phyloP scores from a whole-genome alignment of 2,888 invertebrate species.

The Melolontha melolontha region DNA sequence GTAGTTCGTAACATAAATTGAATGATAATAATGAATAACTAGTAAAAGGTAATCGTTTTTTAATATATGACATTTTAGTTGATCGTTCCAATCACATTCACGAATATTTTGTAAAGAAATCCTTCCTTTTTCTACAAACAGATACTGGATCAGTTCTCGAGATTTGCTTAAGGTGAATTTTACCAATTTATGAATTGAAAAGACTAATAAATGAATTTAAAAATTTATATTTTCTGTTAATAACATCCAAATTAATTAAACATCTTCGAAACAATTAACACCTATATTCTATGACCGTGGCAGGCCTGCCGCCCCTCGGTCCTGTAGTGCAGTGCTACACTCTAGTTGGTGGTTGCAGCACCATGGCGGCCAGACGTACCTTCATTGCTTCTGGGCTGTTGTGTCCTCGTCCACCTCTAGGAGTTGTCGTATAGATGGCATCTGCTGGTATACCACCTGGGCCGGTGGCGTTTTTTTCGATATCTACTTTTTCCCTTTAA shows the following conservation, averaged over 20 bases:
- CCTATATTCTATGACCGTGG: constrained; percentile 64
- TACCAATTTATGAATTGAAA: constrained; percentile 9
- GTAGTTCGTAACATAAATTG: too few species aligned
- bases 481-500: constrained; percentile 62
- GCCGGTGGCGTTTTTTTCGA: constrained; percentile 65
- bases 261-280: constrained; percentile 61
- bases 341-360: constrained; percentile 90
- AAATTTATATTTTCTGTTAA: background rate
- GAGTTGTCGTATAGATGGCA: constrained; percentile 76
- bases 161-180: background rate
- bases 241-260: background rate
- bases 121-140: too few species aligned
- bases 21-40: too few species aligned
- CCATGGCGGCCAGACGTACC: constrained; percentile 91
- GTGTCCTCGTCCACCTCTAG: constrained; percentile 49
- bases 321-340: constrained; percentile 71
- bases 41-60: too few species aligned
- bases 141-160: background rate
- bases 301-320: constrained; percentile 59
- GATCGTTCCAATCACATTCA: too few species aligned
- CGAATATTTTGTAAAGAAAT: too few species aligned
- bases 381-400: constrained; percentile 81
- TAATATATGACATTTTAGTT: too few species aligned
- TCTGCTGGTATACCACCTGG: constrained; percentile 78
- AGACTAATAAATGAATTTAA: background rate